phyloP scores from a whole-genome alignment of 2,797 vertebrate species.

The Novumbra hubbsi region DNA sequence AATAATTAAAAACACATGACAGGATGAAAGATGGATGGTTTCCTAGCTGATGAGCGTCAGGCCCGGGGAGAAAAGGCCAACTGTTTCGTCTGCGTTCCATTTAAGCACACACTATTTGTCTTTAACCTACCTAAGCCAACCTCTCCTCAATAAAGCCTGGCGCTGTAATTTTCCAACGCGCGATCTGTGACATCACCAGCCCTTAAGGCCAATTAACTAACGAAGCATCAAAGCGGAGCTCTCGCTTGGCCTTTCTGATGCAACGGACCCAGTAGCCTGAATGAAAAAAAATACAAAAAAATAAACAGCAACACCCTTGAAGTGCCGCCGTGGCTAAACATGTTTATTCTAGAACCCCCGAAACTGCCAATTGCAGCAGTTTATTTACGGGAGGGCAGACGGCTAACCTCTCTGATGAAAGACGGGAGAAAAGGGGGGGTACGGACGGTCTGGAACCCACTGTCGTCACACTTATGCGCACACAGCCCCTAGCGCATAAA shows the following conservation, averaged over 20 bases:
- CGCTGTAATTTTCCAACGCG: not conserved
- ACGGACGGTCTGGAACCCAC: not conserved
- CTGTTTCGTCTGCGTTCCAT: not conserved
- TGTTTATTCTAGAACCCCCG: not conserved
- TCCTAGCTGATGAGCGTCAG: no score
- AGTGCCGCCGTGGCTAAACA: not conserved
- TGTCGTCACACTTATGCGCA: not conserved
- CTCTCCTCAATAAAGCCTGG: not conserved
- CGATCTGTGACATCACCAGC: not conserved
- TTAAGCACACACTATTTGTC: not conserved
- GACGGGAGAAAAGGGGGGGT: not conserved
- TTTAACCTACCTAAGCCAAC: not conserved
- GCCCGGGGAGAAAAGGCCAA: not conserved
- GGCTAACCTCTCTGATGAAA: not conserved
- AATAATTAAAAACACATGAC: not conserved
- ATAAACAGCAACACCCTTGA: not conserved
- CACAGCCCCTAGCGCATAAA: not conserved
- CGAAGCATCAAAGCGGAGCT: not conserved
- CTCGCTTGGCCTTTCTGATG: not conserved
- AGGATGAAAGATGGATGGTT: not conserved
- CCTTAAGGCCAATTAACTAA: slow-evolving; percentile 1
- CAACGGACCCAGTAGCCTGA: not conserved
- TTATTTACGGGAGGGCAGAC: not conserved
- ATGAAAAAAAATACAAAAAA: not conserved
- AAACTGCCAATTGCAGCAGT: not conserved